Conservation (phyloP, 2,113 vertebrate species). For the Hyperoodon ampullatus region DNA sequence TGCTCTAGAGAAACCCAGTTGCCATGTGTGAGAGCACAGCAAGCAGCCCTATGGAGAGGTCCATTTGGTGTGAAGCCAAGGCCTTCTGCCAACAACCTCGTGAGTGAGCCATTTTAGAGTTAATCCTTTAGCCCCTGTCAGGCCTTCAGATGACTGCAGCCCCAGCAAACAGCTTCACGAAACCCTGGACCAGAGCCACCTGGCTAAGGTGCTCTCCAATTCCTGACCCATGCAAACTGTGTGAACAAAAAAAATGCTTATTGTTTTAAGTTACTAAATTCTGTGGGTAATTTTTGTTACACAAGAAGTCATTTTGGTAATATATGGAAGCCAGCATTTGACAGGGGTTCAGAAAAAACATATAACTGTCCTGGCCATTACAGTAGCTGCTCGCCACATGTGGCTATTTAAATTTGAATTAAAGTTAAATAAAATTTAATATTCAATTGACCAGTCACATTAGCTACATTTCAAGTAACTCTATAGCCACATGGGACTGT, state of each 20-base stretch:
- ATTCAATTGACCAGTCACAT: neutral
- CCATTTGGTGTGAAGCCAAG: neutral
- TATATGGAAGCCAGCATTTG: neutral
- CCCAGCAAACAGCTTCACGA: neutral
- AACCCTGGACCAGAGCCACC: neutral
- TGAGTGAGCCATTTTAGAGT: neutral
- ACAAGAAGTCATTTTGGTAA: neutral
- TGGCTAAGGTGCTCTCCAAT: neutral
- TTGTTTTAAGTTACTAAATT: neutral
- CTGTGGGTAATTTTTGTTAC: neutral
- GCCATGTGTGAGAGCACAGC: neutral
- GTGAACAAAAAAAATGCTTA: neutral
- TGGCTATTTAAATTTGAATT: constrained; percentile 22
- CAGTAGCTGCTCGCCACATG: neutral
- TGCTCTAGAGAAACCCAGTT: neutral
- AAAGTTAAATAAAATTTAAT: neutral
- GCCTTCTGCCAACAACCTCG: neutral
- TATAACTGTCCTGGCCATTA: neutral
- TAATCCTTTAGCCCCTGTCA: neutral
- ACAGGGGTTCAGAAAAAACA: neutral
- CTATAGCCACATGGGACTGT: neutral
- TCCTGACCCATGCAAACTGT: neutral
- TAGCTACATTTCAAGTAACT: neutral
- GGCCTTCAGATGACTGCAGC: neutral
- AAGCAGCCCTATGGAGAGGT: neutral